A percentile compares a stretch with the other conserved stretches of the same genome.
phyloP scores from a whole-genome alignment of 2,113 vertebrate genomes.

The Rhizomys pruinosus region DNA sequence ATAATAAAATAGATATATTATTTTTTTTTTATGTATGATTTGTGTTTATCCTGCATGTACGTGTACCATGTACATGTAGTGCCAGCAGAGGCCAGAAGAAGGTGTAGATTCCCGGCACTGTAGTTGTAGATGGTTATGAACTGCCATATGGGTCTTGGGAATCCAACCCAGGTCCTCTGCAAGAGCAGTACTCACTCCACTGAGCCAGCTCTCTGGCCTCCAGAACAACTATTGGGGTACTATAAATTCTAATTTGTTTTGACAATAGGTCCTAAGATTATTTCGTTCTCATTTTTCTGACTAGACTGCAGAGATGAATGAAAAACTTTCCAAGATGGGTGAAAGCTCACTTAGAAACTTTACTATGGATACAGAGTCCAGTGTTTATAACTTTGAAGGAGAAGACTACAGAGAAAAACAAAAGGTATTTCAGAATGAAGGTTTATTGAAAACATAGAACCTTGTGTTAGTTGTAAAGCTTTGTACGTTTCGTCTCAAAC shows the following conservation, averaged over 20 bases:
- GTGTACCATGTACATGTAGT: background rate
- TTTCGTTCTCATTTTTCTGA: slow-evolving; percentile 34
- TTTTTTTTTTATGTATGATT: background rate
- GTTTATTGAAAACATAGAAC: slow-evolving; percentile 27
- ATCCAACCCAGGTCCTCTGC: background rate
- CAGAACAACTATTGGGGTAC: background rate
- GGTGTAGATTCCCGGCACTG: background rate
- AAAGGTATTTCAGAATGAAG: slow-evolving; percentile 89
- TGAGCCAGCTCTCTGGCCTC: background rate
- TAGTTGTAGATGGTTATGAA: background rate
- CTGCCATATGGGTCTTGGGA: background rate
- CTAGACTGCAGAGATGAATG: slow-evolving; percentile 97
- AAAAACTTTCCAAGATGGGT: slow-evolving; percentile 95
- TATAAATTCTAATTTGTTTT: background rate
- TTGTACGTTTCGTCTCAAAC: slow-evolving; percentile 20
- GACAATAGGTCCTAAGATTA: background rate
- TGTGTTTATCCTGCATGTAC: background rate
- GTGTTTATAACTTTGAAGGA: slow-evolving; percentile 98
- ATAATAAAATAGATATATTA: too few species aligned
- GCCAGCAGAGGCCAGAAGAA: background rate
- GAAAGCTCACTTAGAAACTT: slow-evolving; percentile 97
- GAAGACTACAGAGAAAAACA: slow-evolving; percentile 99
- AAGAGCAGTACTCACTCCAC: background rate
- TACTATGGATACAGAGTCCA: slow-evolving; percentile 97
- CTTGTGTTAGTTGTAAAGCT: background rate